Base-by-base conservation (phyloP, 2,888 invertebrate species). In the Andrena hattorfiana region DNA sequence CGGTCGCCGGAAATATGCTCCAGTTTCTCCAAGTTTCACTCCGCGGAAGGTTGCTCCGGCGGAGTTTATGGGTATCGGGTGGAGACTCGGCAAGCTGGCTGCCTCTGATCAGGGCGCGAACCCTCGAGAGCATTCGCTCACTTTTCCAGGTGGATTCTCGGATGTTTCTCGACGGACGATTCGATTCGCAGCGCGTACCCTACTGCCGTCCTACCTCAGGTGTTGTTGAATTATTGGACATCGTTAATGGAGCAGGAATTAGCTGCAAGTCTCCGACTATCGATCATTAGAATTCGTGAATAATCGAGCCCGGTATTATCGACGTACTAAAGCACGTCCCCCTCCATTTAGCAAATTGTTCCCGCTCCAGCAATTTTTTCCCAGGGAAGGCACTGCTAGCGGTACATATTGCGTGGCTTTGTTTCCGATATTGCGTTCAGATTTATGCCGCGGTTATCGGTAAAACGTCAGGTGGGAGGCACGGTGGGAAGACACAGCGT, bases 381-480 rank as follows among this genome's bases (percentile, higher is more conserved):
- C 23, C 13, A 26, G 32, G 28, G 8, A 30, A 59, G 71, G 42
- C 26, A 35, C 42, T 20, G 23, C 4, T n/a, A 7, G 6, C 49
- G 20, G 23, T 4, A 6, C 42, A 16, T 42, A 42, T 42, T 42
- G 42, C 42, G 51, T 20, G 26, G 23, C 20, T 59, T 60, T 42
- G 66, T 49, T 51, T 16, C 54, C 71, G 75, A 63, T 70, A 76
- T 67, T 62, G 64, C 54, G 54, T 49, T 30, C 20, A 67, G 81
- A 83, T 83, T 83, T 81, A 81, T 81, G 77, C 62, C 48, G 35
- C 54, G 68, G 49, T 82, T 83, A 82, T 82, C 72, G 83, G 82
- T 35, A 56, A 82, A 82, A 82, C 77, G 77, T 82, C 77, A 32
- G 42, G 60, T 66, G 28, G 54, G 69, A 62, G 77, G 63, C 35